Evolutionary conservation across 1,140 invertebrate species (phyloP).

Genomic region (Coenobita brevimanus): DNA sequence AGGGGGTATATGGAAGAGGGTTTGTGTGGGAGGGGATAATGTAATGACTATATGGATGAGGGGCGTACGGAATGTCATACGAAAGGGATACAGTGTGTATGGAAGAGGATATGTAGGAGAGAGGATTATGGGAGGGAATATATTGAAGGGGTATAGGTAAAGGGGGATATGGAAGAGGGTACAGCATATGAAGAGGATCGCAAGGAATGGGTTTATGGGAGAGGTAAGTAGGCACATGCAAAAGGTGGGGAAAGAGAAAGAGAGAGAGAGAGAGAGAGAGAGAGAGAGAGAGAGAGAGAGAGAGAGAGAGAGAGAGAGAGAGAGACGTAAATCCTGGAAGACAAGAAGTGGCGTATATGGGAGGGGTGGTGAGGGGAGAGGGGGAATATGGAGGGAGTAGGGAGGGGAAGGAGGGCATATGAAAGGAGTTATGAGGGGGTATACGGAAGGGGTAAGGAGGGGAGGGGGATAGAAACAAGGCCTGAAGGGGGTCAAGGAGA

Average conservation of each 20-base stretch:
- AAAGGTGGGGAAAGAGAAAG: not conserved
- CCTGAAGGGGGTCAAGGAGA: not conserved
- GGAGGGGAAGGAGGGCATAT: not conserved
- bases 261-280: not conserved
- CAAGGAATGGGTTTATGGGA: not conserved
- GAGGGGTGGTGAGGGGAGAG: not conserved
- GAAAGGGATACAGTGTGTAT: too few species aligned
- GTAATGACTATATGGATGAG: too few species aligned
- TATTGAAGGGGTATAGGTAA: not conserved
- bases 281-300: too few species aligned
- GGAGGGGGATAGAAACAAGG: not conserved
- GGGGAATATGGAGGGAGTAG: not conserved
- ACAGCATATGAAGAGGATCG: not conserved
- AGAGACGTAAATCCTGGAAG: not conserved
- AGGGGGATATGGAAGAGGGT: not conserved
- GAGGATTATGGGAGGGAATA: too few species aligned
- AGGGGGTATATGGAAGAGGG: too few species aligned
- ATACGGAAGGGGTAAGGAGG: not conserved
- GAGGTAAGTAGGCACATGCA: too few species aligned
- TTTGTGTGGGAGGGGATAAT: not conserved
- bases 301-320: too few species aligned
- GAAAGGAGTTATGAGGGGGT: not conserved
- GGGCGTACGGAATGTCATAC: too few species aligned
- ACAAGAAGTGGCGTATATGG: not conserved
- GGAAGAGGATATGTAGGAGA: too few species aligned